Evolutionary conservation across 2,888 invertebrate genomes (phyloP), one percentile per base, ranked within the genome.

Genomic region (Stenurella melanura): DNA sequence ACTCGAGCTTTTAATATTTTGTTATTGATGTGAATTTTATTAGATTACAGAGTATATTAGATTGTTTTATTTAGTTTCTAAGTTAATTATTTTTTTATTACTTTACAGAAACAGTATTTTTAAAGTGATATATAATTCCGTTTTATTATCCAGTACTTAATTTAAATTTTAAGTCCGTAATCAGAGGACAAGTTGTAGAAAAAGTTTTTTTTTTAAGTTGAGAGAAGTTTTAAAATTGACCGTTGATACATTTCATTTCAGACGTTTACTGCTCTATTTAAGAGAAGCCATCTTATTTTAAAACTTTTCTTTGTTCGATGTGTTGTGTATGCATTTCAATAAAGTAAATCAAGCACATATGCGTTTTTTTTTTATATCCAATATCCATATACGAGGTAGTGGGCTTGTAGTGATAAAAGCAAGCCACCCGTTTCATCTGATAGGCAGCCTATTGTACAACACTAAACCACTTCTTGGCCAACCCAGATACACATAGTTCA

Each of bases 81-180:
- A 50, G 50, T 5, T 42, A 42, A 42, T 42, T 15, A 11, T 42
- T 50, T 50, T 15, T 50, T 50, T 34, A 34, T 34, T 50, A 15
- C n/a, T 50, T 50, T 50, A n/a, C n/a, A 50, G n/a, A 50, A 50
- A n/a, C 50, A 50, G 50, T 50, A 50, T 50, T 50, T 50, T 50
- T 50, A 50, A 4, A 50, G 50, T 50, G 50, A 50, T 50, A 50
- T 50, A 50, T 12, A 42, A 50, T 50, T 50, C 50, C 50, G n/a
- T n/a, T 34, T 34, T 5, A 34, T 7, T 9, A 42, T 12, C 4
- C 15, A 12, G n/a, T 50, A 15, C 0, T 12, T 50, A 50, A 6
- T 50, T 50, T 42, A 42, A 42, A 50, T n/a, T 50, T n/a, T 50
- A 50, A n/a, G 12, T n/a, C n/a, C n/a, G 1, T 12, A 12, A 42